Base-by-base conservation (phyloP, 35 echinoderm and acorn worm genomes). In the Diadema setosum region DNA sequence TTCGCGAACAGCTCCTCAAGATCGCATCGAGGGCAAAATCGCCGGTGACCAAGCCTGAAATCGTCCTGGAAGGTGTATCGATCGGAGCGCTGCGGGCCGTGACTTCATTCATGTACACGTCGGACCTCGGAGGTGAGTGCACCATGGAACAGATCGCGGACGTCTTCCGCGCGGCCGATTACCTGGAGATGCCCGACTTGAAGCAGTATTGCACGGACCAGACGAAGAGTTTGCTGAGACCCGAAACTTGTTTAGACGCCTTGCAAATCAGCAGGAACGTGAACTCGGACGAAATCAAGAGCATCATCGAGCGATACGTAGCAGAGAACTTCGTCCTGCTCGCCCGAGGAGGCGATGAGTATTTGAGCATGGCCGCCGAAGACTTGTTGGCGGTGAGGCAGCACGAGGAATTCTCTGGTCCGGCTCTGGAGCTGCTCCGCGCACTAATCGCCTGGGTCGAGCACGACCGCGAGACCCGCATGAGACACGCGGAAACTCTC, bases 81-180 rank as follows among this genome's bases (percentile, higher is more conserved):
- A 63, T 57, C 20, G 73, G 18, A 21, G 75, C 69, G n/a, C 70
- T 91, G 34, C 25, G 49, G 8, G 14, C 14, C 25, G 82, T 97
- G 17, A 26, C 89, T 1, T 41, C 59, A 6, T 97, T 81, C 56
- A 59, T 97, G 45, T 97, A 97, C 59, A 93, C 90, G 0, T 65
- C 81, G 23, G 85, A 65, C 2, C 21, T 97, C 3, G 65, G 70
- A 16, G 30, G 31, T 5, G 45, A 60, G 32, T 59, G 67, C 46
- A 15, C 92, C 12, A 78, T 86, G 3, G 74, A 83, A 25, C 46
- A 85, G 4, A 58, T 57, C 12, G 31, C 37, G 35, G 45, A 58
- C 36, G 58, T 83, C 58, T 45, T 21, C 80, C 46, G 29, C 34
- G 80, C 49, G n/a, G 73, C 40, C 30, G n/a, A 39, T n/a, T 67